These are phyloP conservation scores for Hydropsyche betteni DNA, from an alignment of 2,888 invertebrate genomes.

Conservation along the genomic window DNA sequence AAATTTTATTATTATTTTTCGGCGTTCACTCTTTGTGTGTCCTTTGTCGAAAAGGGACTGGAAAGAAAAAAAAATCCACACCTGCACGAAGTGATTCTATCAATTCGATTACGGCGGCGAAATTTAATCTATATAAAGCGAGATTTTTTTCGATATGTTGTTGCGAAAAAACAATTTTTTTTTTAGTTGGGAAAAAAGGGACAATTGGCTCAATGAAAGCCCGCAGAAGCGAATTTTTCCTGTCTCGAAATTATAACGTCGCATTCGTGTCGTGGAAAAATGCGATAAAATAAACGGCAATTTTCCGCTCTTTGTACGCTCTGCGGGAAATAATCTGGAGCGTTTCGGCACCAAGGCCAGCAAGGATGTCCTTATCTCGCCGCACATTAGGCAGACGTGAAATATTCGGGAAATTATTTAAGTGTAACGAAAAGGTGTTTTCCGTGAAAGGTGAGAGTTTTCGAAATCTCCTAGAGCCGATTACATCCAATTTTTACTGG, in stretches of 20 bases:
- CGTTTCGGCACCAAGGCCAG: slow-evolving; percentile 1
- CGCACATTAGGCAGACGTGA: background rate
- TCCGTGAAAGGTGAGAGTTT: background rate
- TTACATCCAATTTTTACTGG: background rate
- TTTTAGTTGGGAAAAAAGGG: too few species aligned
- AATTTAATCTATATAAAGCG: background rate
- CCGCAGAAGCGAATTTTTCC: too few species aligned
- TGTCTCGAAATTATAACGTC: too few species aligned
- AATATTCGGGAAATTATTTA: slow-evolving; percentile 13
- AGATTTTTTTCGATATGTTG: too few species aligned
- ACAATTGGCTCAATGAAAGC: too few species aligned
- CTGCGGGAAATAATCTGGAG: slow-evolving; percentile 3
- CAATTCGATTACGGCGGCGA: background rate
- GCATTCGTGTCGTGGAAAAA: background rate
- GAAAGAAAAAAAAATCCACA: slow-evolving; percentile 11
- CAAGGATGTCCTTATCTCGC: background rate
- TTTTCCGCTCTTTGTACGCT: slow-evolving; percentile 1
- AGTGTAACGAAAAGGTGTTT: background rate
- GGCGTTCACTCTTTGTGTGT: background rate
- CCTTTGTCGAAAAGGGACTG: slow-evolving; percentile 12
- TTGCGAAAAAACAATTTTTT: too few species aligned
- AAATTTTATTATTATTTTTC: slow-evolving; percentile 38
- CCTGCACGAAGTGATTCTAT: background rate
- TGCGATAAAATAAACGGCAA: slow-evolving; percentile 5
- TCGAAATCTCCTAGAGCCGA: background rate